Evolutionary conservation across 1,140 invertebrate species (phyloP).

Genomic region (Magallana gigas): DNA sequence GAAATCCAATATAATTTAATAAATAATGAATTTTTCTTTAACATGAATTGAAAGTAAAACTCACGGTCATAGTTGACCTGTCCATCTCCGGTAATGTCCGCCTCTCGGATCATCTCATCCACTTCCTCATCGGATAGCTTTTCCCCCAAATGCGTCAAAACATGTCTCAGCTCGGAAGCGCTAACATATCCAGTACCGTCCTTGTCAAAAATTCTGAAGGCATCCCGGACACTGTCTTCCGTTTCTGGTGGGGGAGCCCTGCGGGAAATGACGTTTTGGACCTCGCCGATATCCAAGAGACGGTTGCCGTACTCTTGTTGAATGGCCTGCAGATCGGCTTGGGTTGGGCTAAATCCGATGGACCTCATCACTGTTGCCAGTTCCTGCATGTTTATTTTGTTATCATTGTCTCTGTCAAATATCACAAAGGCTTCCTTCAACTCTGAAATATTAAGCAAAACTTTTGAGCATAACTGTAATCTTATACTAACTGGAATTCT

Average conservation of each 20-base stretch:
- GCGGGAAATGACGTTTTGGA: slow-evolving; percentile 88
- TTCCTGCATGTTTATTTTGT: slow-evolving; percentile 99
- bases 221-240: slow-evolving; percentile 97
- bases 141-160: slow-evolving; percentile 96
- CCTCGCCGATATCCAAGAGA: slow-evolving; percentile 93
- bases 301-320: slow-evolving; percentile 95
- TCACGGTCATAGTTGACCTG: slow-evolving; percentile 73
- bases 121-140: slow-evolving; percentile 93
- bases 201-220: slow-evolving; percentile 99
- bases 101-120: slow-evolving; percentile 95
- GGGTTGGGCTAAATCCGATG: slow-evolving; percentile 99
- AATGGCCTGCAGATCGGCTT: slow-evolving; percentile 99
- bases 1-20: too few relatives aligned
- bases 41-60: not conserved
- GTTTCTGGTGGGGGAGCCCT: slow-evolving; percentile 99
- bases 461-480: too few relatives aligned
- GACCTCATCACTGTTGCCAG: slow-evolving; percentile 99
- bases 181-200: slow-evolving; percentile 92
- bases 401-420: slow-evolving; percentile 89
- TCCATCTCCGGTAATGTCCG: slow-evolving; percentile 91
- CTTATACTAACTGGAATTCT: too few relatives aligned
- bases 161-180: slow-evolving; percentile 77
- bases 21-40: too few relatives aligned
- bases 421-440: slow-evolving; percentile 66
- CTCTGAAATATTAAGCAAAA: slow-evolving; percentile 53